Evolutionary conservation across 2,888 invertebrate genomes (phyloP).

Genomic region (Meta bourneti): DNA sequence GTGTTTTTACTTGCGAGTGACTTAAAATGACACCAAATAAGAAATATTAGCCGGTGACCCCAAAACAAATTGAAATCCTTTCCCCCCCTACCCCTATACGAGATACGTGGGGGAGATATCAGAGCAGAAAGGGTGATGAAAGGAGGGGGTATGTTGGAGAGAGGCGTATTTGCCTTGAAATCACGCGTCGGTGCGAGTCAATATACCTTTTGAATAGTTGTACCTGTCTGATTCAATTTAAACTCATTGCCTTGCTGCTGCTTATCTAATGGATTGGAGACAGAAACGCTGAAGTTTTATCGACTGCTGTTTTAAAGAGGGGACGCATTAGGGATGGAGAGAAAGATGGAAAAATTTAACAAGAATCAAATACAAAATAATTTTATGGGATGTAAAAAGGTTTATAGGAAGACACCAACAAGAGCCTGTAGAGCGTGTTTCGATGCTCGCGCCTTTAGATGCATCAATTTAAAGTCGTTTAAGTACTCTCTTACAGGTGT

Average conservation of each 20-base stretch:
- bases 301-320: conserved; percentile 19
- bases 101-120: background rate
- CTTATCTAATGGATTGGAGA: conserved; percentile 57
- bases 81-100: background rate
- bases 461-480: too few relatives aligned
- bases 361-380: background rate
- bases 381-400: background rate
- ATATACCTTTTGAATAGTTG: conserved; percentile 57
- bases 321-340: background rate
- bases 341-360: conserved; percentile 16
- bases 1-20: conserved; percentile 63
- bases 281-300: conserved; percentile 6
- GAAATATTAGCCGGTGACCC: conserved; percentile 74
- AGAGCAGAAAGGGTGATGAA: conserved; percentile 11
- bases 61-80: conserved; percentile 72
- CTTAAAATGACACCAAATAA: conserved; percentile 65
- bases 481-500: too few relatives aligned
- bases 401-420: too few relatives aligned
- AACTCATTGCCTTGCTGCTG: conserved; percentile 36
- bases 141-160: background rate
- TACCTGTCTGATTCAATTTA: conserved; percentile 73
- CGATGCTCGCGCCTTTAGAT: too few relatives aligned
- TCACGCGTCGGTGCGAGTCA: conserved; percentile 40
- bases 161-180: conserved; percentile 48
- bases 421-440: too few relatives aligned